Base-by-base conservation (phyloP, 2,113 vertebrate genomes). In the Thalassarche chlororhynchos region DNA sequence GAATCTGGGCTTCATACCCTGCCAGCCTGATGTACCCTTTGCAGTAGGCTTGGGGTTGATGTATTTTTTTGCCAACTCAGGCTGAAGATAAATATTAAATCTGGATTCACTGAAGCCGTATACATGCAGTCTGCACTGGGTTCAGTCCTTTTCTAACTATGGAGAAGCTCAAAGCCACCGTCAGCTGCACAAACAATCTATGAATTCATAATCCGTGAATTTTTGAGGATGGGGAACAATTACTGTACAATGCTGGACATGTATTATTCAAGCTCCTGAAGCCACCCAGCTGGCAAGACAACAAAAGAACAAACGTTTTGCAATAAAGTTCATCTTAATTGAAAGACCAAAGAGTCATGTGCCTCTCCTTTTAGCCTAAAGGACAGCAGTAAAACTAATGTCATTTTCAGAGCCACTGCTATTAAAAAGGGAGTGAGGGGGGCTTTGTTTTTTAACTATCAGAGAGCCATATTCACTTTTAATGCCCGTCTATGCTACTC, bases 241-340 rank as follows among this genome's bases (percentile, higher is more conserved):
- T 83, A 52, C 54, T 69, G 71, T 92, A 70, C 46, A 51, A 84
- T 46, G 20, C 38, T 77, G 46, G 29, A 34, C 68, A 75, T 47
- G 68, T 84, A 77, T 93, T 93, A 93, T 55, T 52, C 68, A 90
- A 86, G 58, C 29, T 78, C 38, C 47, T 75, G 89, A 92, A 95
- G 83, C 85, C 90, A 88, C 64, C 42, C 97, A 95, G 84, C 60
- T 86, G 51, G 76, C 85, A 90, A 88, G 54, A 77, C 54, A 88
- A 90, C 5, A 51, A 92, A 95, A 90, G 85, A 94, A 88, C n/a
- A 92, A 96, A 77, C 8, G 2, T 81, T 91, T 93, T 84, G 79
- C 55, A 90, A 88, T 81, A 31, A 93, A 90, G 26, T 77, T 92
- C 29, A 77, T 78, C 70, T 90, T 81, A 92, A 88, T 77, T 88